A percentile compares a stretch with the other conserved stretches of the same genome.
These are phyloP conservation scores for Sciurus niger DNA, from an alignment of 2,113 vertebrate species.

Conservation along the genomic window DNA sequence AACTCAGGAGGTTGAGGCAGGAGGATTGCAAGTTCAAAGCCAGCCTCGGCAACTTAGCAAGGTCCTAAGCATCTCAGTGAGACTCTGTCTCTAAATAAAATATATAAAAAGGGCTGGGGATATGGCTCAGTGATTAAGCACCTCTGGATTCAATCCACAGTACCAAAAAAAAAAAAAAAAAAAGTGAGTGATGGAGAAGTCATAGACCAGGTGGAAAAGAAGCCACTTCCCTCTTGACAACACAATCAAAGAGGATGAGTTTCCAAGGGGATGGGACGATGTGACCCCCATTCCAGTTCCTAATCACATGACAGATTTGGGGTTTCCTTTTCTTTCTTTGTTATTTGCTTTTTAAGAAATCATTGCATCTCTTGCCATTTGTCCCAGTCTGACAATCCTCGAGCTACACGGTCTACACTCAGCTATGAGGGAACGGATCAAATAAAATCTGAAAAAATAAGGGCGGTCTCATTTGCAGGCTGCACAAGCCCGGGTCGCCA, in stretches of 20 bases:
- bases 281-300: not conserved
- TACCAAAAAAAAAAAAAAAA: not conserved
- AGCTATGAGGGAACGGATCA: not conserved
- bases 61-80: not conserved
- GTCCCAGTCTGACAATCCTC: not conserved
- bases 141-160: not conserved
- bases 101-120: not conserved
- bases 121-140: not conserved
- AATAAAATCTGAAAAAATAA: not conserved
- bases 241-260: not conserved
- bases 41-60: not conserved
- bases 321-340: not conserved
- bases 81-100: not conserved
- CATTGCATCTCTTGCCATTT: not conserved
- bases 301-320: not conserved
- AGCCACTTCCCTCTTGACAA: not conserved
- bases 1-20: not conserved
- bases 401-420: not conserved
- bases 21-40: not conserved
- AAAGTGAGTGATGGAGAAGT: not conserved
- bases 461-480: not conserved
- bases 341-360: not conserved
- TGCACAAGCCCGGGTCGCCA: accelerated
- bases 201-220: not conserved
- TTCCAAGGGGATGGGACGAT: not conserved